Evolutionary conservation across 1,140 invertebrate genomes (phyloP).

Genomic region (Solen grandis): DNA sequence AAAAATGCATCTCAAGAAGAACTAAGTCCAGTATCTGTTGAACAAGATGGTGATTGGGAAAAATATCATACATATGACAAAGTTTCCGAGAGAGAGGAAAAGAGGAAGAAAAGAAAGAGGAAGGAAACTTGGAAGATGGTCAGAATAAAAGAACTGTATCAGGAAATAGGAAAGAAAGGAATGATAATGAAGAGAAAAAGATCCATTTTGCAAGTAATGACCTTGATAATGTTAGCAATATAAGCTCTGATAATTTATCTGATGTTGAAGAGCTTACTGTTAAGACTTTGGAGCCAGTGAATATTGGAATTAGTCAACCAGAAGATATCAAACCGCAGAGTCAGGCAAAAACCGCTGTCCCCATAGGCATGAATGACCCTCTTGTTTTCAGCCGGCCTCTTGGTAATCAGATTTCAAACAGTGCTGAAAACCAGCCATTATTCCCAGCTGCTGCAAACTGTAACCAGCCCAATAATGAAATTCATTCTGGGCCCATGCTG

Average conservation of each 20-base stretch:
- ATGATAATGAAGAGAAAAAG: too few relatives aligned
- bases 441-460: not conserved
- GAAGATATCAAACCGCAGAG: conserved; percentile 1
- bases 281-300: too few relatives aligned
- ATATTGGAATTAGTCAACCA: too few relatives aligned
- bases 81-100: conserved; percentile 10
- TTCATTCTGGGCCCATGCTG: not conserved
- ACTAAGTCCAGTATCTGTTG: conserved; percentile 31
- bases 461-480: not conserved
- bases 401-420: conserved; percentile 17
- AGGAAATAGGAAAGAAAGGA: conserved; percentile 12
- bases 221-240: conserved; percentile 34
- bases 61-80: conserved; percentile 47
- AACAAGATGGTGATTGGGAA: conserved; percentile 41
- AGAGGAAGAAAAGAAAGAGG: not conserved
- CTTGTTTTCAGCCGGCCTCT: conserved; percentile 47
- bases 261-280: not conserved
- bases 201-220: too few relatives aligned
- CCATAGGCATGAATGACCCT: conserved; percentile 51
- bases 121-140: not conserved
- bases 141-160: conserved; percentile 6
- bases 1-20: conserved; percentile 12
- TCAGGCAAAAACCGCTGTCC: conserved; percentile 36
- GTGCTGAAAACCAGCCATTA: conserved; percentile 32
- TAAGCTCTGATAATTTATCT: conserved; percentile 39